A percentile compares a stretch with the other conserved stretches of the same genome.
Evolutionary conservation across 2,888 invertebrate species (phyloP).

Genomic region (Leptinotarsa rubiginosa): DNA sequence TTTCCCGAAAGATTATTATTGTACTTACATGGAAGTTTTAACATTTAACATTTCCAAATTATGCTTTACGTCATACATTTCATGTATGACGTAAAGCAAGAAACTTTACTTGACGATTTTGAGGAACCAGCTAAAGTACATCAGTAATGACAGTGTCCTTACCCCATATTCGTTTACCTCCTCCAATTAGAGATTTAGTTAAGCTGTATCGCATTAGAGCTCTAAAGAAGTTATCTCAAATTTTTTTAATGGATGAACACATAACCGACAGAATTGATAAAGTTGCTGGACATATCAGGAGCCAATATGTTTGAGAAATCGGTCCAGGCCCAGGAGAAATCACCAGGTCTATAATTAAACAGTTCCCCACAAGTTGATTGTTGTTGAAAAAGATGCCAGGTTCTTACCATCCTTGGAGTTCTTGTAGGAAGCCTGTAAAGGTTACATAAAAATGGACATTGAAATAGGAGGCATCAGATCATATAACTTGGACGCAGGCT

Average conservation of each 20-base stretch:
- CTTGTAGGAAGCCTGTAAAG: conserved; percentile 75
- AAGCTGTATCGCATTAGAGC: conserved; percentile 90
- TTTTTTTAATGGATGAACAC: conserved; percentile 92
- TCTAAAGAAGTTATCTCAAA: conserved; percentile 91
- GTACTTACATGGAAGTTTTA: too few relatives aligned
- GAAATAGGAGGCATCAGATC: conserved; percentile 81
- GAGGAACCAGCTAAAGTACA: conserved; percentile 79
- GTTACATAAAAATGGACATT: conserved; percentile 75
- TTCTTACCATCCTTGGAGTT: conserved; percentile 89
- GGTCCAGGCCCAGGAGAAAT: conserved; percentile 99
- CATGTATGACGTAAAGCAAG: conserved; percentile 89
- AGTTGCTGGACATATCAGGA: conserved; percentile 77
- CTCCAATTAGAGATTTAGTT: conserved; percentile 89
- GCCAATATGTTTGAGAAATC: conserved; percentile 86
- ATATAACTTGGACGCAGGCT: conserved; percentile 76
- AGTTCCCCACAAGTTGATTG: conserved; percentile 78
- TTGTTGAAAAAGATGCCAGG: conserved; percentile 93
- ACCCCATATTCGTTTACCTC: conserved; percentile 78
- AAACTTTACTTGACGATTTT: conserved; percentile 93
- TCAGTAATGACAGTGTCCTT: conserved; percentile 59
- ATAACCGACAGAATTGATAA: conserved; percentile 88
- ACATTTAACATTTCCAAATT: too few relatives aligned
- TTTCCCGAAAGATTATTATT: too few relatives aligned
- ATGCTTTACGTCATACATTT: too few relatives aligned
- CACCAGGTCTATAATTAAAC: conserved; percentile 88